Base-by-base conservation (phyloP, 2,888 invertebrate genomes). In the Stenodema calcarata region DNA sequence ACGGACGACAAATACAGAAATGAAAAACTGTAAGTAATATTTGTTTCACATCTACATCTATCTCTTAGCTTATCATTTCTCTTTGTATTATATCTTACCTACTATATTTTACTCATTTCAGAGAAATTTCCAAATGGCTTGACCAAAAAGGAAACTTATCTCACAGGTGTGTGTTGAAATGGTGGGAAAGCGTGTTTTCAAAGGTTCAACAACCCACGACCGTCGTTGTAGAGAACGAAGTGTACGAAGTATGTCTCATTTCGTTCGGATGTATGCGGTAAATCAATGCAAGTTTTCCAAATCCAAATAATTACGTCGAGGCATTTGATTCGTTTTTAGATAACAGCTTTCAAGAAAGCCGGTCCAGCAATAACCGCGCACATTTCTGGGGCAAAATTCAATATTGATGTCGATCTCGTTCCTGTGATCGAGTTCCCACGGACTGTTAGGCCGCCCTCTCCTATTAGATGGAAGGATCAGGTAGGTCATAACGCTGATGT, bases 181-280 rank as follows among this genome's bases (percentile, higher is more conserved):
- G 84, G 84, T 84, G 84, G 84, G 84, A 84, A 27, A 75, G 84
- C 14, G 28, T 84, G 12, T 84, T 84, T 28, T 84, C 84, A 11
- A 84, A 73, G 44, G 35, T 69, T 16, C 7, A 28, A 30, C 4
- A n/a, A 12, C 23, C 62, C 0, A 62, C 62, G 7, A 62, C 23
- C 18, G 9, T 62, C 9, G 23, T 62, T 4, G 23, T 62, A 9
- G 23, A 7, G 9, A 7, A 62, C 12, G 9, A n/a, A 4, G 62
- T 18, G 62, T 62, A 62, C 23, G 23, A 23, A 12, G 62, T 62
- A 27, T 9, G 62, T 35, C 7, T 35, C 35, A 35, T 35, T 35
- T 7, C 35, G 7, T 7, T 35, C 4, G 35, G 35, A 4, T n/a
- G n/a, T 35, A 35, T 35, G 35, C 4, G 4, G 7, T 35, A 7